Percentiles rank a stretch among this genome's conserved stretches.
These are phyloP conservation scores for Amblyjoppa proteus DNA, from an alignment of 2,888 invertebrate species.

Conservation along the genomic window DNA sequence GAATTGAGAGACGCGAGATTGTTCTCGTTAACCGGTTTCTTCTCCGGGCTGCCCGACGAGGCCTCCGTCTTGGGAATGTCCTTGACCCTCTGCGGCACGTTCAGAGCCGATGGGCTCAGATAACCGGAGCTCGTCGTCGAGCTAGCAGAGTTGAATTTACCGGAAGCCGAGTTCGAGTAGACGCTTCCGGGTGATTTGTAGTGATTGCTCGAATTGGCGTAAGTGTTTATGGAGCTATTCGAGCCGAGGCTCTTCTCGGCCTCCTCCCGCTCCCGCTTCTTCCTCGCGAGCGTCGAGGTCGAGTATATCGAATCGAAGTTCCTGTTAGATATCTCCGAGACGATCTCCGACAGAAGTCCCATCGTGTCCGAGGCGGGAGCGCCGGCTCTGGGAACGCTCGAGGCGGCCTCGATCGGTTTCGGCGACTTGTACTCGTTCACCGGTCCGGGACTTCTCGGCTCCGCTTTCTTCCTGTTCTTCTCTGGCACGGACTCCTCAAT, in stretches of 20 bases:
- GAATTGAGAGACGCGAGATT: slow-evolving; percentile 70
- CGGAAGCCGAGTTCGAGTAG: slow-evolving; percentile 86
- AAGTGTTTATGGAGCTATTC: slow-evolving; percentile 85
- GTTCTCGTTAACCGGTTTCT: slow-evolving; percentile 60
- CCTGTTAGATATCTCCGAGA: slow-evolving; percentile 94
- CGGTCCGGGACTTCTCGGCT: slow-evolving; percentile 77
- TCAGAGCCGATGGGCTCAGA: slow-evolving; percentile 90
- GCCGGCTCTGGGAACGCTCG: slow-evolving; percentile 77
- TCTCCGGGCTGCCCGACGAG: not conserved
- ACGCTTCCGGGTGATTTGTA: slow-evolving; percentile 88
- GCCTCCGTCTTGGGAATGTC: slow-evolving; percentile 67
- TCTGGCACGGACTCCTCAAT: slow-evolving; percentile 92
- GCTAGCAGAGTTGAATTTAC: slow-evolving; percentile 87
- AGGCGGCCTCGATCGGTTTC: slow-evolving; percentile 85
- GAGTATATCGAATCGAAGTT: slow-evolving; percentile 96
- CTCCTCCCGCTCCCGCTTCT: slow-evolving; percentile 86
- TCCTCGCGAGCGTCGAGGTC: slow-evolving; percentile 89
- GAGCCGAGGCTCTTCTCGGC: slow-evolving; percentile 76
- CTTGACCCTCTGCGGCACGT: slow-evolving; percentile 86
- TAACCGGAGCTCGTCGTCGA: slow-evolving; percentile 91
- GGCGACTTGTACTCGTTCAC: slow-evolving; percentile 85
- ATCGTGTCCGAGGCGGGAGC: slow-evolving; percentile 87
- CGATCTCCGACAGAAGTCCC: slow-evolving; percentile 94
- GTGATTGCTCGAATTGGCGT: slow-evolving; percentile 86
- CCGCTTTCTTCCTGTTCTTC: slow-evolving; percentile 75